Evolutionary conservation across 2,113 vertebrate species (phyloP), one percentile per base, ranked within the genome.

Genomic region (Dolichotis patagonum): DNA sequence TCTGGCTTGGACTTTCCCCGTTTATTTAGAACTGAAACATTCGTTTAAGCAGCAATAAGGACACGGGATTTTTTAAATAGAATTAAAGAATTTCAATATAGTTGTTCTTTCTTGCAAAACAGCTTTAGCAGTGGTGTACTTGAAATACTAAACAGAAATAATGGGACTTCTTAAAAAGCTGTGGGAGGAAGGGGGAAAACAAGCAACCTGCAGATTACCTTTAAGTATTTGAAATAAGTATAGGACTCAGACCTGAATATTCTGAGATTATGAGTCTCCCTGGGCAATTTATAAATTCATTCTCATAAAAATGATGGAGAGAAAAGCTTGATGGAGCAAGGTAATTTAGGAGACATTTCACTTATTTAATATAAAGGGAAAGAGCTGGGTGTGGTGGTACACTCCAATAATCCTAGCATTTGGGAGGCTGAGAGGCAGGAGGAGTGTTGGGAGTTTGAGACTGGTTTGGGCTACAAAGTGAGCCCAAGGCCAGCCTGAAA

Each of bases 41-140:
- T 81, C 62, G 60, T 85, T 77, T 92, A 49, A 88, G 20, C 52
- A 90, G 67, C 35, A 87, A 84, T 92, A 73, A 65, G 83, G 60
- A 94, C 75, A 63, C 46, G 88, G 41, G 38, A 92, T 58, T 20
- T 95, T 95, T 97, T 16, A 46, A 46, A 60, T 90, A 93, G 41
- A 88, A 93, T 90, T 96, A 87, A 94, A 95, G 54, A 91, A 92
- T 56, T 91, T 96, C 32, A 82, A 46, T 22, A 90, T 30, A 83
- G 41, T 78, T 90, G n/a, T 54, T 94, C 28, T 46, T 95, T 86
- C 49, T 93, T 88, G 38, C 32, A 92, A 95, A 97, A 97, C 78
- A 93, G 69, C 90, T 97, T 97, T 67, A 91, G 41, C 52, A 83
- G 65, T 90, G 5, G 41, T 43, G 9, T 10, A 8, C 16, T 91